phyloP scores from a whole-genome alignment of 2,888 invertebrate genomes.

The Malacosoma neustria region DNA sequence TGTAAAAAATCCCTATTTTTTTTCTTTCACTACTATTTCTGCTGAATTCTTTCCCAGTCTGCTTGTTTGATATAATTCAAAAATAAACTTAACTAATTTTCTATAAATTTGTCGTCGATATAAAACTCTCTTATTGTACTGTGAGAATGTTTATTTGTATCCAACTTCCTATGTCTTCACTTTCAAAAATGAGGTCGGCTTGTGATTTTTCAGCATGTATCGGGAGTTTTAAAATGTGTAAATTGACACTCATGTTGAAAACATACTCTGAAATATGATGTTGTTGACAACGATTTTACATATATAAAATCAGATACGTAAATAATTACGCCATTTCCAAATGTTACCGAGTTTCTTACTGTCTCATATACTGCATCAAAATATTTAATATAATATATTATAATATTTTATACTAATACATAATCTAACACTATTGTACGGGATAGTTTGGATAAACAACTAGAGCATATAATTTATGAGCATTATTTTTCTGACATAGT shows the following conservation, averaged over 20 bases:
- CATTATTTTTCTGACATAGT: no score
- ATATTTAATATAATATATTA: no score
- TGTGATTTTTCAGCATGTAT: constrained; percentile 10
- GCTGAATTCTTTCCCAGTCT: no score
- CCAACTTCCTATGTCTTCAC: not conserved
- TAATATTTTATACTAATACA: no score
- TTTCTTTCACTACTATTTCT: no score
- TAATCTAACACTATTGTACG: no score
- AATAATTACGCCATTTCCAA: not conserved
- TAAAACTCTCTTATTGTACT: not conserved
- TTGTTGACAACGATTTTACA: constrained; percentile 12
- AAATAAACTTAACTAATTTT: constrained; percentile 2
- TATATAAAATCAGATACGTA: constrained; percentile 9
- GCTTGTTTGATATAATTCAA: no score
- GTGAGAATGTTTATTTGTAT: not conserved
- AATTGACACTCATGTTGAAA: constrained; percentile 24
- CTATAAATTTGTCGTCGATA: constrained; percentile 12
- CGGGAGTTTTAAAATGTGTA: constrained; percentile 14
- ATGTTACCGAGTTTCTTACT: no score
- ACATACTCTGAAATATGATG: constrained; percentile 11
- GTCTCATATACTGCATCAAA: no score
- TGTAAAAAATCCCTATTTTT: no score
- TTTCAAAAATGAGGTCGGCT: not conserved
- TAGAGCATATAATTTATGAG: no score
- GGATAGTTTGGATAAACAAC: no score